phyloP scores from a whole-genome alignment of 2,113 vertebrate species.

The Anser brachyrhynchus region DNA sequence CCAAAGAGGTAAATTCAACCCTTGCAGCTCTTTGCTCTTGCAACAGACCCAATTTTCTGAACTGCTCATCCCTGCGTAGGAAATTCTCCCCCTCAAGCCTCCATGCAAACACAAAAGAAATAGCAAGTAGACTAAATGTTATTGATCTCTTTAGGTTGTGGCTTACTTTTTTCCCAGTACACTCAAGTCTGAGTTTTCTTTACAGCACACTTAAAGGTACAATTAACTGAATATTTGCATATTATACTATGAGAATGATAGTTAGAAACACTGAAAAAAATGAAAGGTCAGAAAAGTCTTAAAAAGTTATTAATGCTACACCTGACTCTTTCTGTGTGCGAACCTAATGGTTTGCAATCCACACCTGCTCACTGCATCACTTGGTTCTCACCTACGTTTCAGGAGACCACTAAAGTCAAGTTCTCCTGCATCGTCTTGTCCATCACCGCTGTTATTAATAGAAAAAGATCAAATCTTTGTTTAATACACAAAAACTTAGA shows the following conservation, averaged over 20 bases:
- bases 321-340: constrained; percentile 60
- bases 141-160: not conserved
- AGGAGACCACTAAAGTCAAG: constrained; percentile 99
- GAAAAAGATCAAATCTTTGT: constrained; percentile 89
- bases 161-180: not conserved
- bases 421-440: constrained; percentile 99
- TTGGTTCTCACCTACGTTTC: constrained; percentile 99
- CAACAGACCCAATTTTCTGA: constrained; percentile 67
- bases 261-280: constrained; percentile 44
- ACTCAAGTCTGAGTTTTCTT: constrained; percentile 13
- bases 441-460: constrained; percentile 97
- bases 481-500: constrained; percentile 74
- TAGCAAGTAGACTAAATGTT: constrained; percentile 14
- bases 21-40: not conserved
- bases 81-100: not conserved
- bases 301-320: constrained; percentile 64
- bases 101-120: constrained; percentile 59
- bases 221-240: not conserved
- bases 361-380: constrained; percentile 69
- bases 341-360: constrained; percentile 71
- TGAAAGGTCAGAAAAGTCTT: not conserved
- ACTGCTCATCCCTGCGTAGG: constrained; percentile 68
- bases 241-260: not conserved
- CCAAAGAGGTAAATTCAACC: not conserved
- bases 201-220: not conserved